phyloP scores from a whole-genome alignment of 2,888 invertebrate species.

The Cremastinae sp. region DNA sequence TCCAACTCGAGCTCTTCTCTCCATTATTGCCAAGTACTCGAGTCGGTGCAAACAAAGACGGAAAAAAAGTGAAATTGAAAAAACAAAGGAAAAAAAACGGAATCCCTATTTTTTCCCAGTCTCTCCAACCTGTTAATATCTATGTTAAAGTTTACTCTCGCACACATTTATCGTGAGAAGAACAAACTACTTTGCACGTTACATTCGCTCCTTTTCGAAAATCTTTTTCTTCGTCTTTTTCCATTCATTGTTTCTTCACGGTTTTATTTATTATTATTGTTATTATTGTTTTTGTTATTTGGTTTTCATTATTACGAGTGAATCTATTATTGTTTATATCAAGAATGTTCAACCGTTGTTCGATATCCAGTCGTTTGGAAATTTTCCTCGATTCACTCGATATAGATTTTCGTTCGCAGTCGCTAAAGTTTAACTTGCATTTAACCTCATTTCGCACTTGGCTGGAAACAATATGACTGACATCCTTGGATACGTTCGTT shows the following conservation, averaged over 20 bases:
- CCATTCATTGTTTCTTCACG: neutral
- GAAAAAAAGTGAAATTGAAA: neutral
- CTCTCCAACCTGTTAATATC: slow-evolving; percentile 1
- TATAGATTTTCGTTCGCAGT: too few species aligned
- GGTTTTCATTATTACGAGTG: slow-evolving; percentile 5
- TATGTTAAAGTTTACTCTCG: neutral
- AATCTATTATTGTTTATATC: neutral
- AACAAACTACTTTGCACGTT: slow-evolving; percentile 48
- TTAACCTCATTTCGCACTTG: too few species aligned
- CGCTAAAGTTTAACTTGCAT: too few species aligned
- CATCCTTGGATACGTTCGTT: too few species aligned
- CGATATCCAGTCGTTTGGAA: too few species aligned
- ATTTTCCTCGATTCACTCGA: too few species aligned
- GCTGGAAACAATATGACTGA: too few species aligned
- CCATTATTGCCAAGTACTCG: slow-evolving; percentile 10
- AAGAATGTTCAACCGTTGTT: too few species aligned
- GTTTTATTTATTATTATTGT: neutral
- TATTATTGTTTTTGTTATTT: neutral
- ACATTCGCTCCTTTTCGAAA: slow-evolving; percentile 12
- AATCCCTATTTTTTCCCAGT: too few species aligned
- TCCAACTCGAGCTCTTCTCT: slow-evolving; percentile 8
- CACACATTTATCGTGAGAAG: slow-evolving; percentile 16
- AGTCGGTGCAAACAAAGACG: neutral
- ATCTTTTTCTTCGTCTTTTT: neutral
- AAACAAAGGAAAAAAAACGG: too few species aligned